Conservation (phyloP, 2,888 invertebrate species). For the Cantharis flavilabris region DNA sequence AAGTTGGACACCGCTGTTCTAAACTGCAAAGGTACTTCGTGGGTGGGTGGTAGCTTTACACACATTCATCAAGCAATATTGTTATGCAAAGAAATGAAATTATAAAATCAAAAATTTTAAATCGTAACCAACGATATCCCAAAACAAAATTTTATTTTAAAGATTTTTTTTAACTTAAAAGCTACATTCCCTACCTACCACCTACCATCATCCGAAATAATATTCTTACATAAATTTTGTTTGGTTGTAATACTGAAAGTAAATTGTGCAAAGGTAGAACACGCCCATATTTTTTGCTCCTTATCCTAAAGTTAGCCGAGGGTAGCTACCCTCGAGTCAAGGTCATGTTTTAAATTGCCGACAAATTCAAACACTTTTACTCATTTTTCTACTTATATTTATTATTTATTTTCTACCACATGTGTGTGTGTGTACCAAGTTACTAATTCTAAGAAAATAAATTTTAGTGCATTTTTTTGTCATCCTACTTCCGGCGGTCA, state of each 20-base stretch:
- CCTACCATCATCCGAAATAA: neutral
- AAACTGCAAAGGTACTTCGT: too few relatives aligned
- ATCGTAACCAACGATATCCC: neutral
- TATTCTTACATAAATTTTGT: neutral
- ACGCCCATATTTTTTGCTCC: neutral
- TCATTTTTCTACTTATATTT: neutral
- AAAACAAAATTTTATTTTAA: neutral
- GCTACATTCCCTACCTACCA: neutral
- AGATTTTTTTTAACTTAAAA: neutral
- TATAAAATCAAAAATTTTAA: neutral
- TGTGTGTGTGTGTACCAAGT: neutral
- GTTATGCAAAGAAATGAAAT: too few relatives aligned
- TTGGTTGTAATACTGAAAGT: neutral
- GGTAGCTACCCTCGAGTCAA: conserved; percentile 17
- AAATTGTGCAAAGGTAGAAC: neutral
- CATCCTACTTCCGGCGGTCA: neutral
- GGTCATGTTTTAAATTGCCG: conserved; percentile 4
- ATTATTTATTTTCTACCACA: conserved; percentile 1
- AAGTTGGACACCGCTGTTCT: neutral
- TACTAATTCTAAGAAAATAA: neutral
- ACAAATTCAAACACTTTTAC: conserved; percentile 2
- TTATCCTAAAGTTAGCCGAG: neutral
- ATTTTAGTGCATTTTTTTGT: neutral
- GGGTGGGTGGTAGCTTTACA: too few relatives aligned
- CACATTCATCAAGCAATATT: too few relatives aligned